Evolutionary conservation across 1,140 invertebrate genomes (phyloP), one percentile per base, ranked within the genome.

Genomic region (Drosophila micromelanica): DNA sequence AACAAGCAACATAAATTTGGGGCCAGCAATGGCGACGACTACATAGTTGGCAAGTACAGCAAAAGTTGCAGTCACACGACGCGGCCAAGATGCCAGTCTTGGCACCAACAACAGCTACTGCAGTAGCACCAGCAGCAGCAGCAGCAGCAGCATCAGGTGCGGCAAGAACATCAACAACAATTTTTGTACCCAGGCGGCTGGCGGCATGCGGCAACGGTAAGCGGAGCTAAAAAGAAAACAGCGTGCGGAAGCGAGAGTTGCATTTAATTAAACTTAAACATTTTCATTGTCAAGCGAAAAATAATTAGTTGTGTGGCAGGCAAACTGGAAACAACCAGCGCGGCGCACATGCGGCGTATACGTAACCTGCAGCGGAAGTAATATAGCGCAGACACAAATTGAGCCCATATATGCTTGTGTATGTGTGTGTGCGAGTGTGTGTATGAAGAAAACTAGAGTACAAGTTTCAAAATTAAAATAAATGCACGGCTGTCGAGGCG

Each of bases 201-300:
- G 17, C 35, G 11, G 43, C 46, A 23, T 9, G 5, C 11, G 51
- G 32, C 27, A 20, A 5, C 30, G 30, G 30, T 5, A 27, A 27
- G 27, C 27, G 5, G n/a, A 69, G 52, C 15, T 35, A 4, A 51
- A 81, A 87, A 81, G 78, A 81, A 87, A 87, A 78, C 78, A 78
- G 82, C 37, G 55, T 61, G 27, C 65, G 77, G 73, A 15, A 15
- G 48, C 52, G 12, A 57, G 80, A 77, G 82, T 82, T 81, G 81
- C 86, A 90, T 90, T 86, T 86, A 90, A 90, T 90, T 90, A 90
- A 91, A 91, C 81, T 91, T 90, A 90, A 91, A 91, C 90, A 91
- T 91, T 91, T 91, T 91, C 85, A 85, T 91, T 91, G 78, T 91
- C 90, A 91, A 90, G 90, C 81, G 78, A 91, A 90, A 91, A 91